Base-by-base conservation (phyloP, 2,113 vertebrate species). In the Gadus macrocephalus region DNA sequence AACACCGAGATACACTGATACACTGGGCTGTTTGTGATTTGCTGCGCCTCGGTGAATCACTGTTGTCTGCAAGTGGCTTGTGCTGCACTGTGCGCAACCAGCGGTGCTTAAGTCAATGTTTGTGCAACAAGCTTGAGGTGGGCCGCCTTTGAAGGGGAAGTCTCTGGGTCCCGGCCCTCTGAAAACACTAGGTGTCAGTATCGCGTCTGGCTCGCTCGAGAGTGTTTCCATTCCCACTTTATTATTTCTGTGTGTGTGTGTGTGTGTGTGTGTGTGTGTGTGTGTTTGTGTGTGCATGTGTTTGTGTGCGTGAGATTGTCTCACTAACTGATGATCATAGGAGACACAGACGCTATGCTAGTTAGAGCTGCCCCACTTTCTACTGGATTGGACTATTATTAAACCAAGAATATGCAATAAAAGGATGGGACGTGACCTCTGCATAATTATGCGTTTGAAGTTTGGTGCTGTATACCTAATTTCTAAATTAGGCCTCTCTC, bases 111-210 rank as follows among this genome's bases (percentile, higher is more conserved):
- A 76, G 58, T 68, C 19, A 59, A 31, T 20, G 65, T 62, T 70
- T 56, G 69, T 71, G 19, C 19, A 69, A 77, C 65, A 55, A 72
- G 63, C 15, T 62, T 53, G 68, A 63, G 20, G 60, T 25, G 58
- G 70, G 31, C 60, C 2, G 64, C 15, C 49, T 69, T 22, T 66
- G 67, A 62, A 53, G 25, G 12, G 53, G 28, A 35, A 35, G 58
- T 53, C 25, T 68, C 20, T 59, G 6, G 22, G 53, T 78, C 20
- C 14, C 16, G 55, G 11, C 75, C 53, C 25, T 2, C 42, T 67
- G 61, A 19, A 70, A 14, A 82, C 88, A 88, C 88, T 87, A 90
- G 87, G 78, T 85, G 87, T 86, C 88, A 90, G 83, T 87, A 71
- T 88, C 28, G 84, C 71, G 84, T 84, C 49, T 81, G 28, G 67